phyloP scores from a whole-genome alignment of 2,888 invertebrate species.

The Philereme vetulata region DNA sequence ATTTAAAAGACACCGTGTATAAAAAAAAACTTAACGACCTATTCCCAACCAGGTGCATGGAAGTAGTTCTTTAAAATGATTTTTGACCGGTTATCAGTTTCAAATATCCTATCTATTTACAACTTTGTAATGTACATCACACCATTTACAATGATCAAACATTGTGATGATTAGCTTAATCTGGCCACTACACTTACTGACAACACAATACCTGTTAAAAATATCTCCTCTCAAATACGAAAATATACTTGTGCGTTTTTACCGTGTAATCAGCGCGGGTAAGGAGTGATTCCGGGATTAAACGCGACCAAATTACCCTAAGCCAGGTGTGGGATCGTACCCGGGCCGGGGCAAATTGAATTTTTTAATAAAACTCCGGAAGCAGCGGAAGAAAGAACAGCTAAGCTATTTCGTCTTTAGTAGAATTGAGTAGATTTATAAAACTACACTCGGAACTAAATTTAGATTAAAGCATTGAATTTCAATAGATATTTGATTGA shows the following conservation, averaged over 20 bases:
- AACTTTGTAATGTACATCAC: too few species aligned
- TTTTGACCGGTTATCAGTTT: too few species aligned
- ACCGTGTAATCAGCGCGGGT: conserved; percentile 49
- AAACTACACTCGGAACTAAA: too few species aligned
- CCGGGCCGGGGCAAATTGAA: conserved; percentile 43
- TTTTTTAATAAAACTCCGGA: conserved; percentile 47
- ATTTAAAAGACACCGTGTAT: too few species aligned
- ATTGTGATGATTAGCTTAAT: background rate
- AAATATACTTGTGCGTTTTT: conserved; percentile 37
- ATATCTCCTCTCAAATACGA: conserved; percentile 31
- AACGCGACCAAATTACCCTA: conserved; percentile 50
- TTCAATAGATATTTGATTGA: too few species aligned
- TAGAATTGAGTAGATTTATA: too few species aligned
- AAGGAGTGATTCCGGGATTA: conserved; percentile 57
- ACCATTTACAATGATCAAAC: too few species aligned
- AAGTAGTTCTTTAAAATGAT: too few species aligned
- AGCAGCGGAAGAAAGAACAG: conserved; percentile 1
- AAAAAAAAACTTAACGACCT: too few species aligned
- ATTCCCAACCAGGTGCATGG: too few species aligned
- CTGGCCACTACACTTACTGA: background rate
- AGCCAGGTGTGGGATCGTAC: conserved; percentile 35
- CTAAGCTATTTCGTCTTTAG: background rate
- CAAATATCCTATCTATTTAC: too few species aligned
- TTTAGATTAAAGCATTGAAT: too few species aligned
- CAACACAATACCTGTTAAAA: conserved; percentile 15